Percentiles rank a stretch among this genome's conserved stretches.
phyloP scores from a whole-genome alignment of 2,113 vertebrate species.

The Glaucomys volans region DNA sequence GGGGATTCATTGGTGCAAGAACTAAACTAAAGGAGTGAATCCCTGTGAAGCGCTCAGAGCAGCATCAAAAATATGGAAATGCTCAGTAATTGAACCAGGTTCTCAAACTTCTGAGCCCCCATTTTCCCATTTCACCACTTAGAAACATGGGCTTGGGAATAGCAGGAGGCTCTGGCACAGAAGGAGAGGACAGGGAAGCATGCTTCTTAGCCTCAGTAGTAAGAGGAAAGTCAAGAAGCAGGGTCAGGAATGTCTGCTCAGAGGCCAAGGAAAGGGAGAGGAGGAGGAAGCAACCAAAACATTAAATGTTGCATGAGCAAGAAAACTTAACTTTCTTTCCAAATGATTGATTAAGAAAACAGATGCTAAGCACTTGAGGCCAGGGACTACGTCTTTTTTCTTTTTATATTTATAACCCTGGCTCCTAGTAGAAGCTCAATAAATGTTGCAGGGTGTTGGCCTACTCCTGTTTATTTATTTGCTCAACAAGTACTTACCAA shows the following conservation, averaged over 20 bases:
- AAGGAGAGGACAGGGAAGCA: background rate
- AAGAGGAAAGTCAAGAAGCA: background rate
- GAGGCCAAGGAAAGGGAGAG: background rate
- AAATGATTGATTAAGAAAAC: background rate
- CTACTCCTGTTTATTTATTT: background rate
- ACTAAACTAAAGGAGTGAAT: background rate
- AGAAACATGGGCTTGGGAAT: background rate
- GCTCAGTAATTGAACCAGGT: background rate
- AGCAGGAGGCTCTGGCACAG: background rate
- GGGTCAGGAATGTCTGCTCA: background rate
- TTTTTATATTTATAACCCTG: background rate
- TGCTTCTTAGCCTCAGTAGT: background rate
- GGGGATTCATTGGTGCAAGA: background rate
- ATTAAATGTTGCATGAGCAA: background rate
- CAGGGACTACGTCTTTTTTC: background rate
- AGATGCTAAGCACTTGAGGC: background rate
- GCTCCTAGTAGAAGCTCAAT: background rate
- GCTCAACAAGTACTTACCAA: background rate
- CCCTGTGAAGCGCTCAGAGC: background rate
- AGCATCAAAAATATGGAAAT: background rate
- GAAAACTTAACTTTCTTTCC: background rate
- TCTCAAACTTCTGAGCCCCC: background rate
- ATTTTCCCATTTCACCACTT: background rate
- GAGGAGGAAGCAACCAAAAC: background rate
- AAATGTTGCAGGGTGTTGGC: background rate